These are phyloP conservation scores for Melinaea marsaeus DNA, from an alignment of 2,888 invertebrate genomes.

Conservation along the genomic window DNA sequence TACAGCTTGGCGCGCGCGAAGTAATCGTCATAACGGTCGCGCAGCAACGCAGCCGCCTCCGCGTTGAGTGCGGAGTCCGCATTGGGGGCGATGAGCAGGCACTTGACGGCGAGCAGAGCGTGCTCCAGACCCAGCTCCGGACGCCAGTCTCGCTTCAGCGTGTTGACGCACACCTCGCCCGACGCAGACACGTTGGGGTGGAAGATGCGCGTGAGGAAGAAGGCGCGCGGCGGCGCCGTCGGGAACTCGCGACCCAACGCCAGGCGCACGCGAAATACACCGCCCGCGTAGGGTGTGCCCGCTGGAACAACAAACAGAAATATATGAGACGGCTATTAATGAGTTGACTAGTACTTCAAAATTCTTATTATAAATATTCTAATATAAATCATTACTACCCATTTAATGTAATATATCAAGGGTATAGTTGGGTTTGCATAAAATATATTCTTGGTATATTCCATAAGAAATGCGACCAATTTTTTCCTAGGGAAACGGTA, in stretches of 20 bases:
- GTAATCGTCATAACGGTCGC: slow-evolving; percentile 96
- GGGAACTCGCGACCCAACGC: slow-evolving; percentile 96
- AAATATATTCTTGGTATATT: too few relatives aligned
- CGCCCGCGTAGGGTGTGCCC: slow-evolving; percentile 94
- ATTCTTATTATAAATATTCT: too few relatives aligned
- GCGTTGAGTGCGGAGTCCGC: slow-evolving; percentile 98
- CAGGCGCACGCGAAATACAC: slow-evolving; percentile 92
- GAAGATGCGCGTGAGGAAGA: slow-evolving; percentile 96
- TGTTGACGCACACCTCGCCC: slow-evolving; percentile 98
- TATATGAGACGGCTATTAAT: background rate
- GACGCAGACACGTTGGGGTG: slow-evolving; percentile 96
- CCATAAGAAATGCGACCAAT: too few relatives aligned
- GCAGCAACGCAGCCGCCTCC: slow-evolving; percentile 94
- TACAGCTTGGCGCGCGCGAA: slow-evolving; percentile 75
- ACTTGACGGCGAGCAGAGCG: slow-evolving; percentile 92
- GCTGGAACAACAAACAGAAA: slow-evolving; percentile 65
- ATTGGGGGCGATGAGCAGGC: slow-evolving; percentile 97
- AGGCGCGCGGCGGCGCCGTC: slow-evolving; percentile 93
- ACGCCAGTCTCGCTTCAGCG: slow-evolving; percentile 97
- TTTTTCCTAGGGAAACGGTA: too few relatives aligned
- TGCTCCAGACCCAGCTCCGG: slow-evolving; percentile 96
- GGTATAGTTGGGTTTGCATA: too few relatives aligned
- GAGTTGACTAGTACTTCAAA: too few relatives aligned
- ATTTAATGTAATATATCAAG: too few relatives aligned
- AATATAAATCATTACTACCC: too few relatives aligned